Base-by-base conservation (phyloP, 2,113 vertebrate genomes). In the Seriola rivoliana region DNA sequence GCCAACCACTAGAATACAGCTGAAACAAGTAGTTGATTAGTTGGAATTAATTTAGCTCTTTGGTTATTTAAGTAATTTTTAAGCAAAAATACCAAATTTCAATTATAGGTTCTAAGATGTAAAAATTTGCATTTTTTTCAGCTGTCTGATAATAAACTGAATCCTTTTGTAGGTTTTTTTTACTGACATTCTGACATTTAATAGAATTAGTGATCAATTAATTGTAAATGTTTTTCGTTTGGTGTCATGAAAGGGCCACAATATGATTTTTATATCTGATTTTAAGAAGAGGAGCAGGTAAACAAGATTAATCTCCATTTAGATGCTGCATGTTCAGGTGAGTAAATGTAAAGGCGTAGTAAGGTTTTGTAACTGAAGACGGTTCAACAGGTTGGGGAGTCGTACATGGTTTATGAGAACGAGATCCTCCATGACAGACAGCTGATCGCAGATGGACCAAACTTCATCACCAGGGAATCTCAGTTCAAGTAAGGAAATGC, bases 391-490 rank as follows among this genome's bases (percentile, higher is more conserved):
- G 71, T 83, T 0, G 88, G 83, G 0, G 89, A 90, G 4, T 71
- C 59, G 4, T 92, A 88, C 52, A 1, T 91, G 66, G 65, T 87
- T 44, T 93, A 94, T 67, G 91, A 93, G 75, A 94, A 94, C 1
- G 88, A 94, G 75, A 88, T 93, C 54, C n/a, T 93, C 34, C 78
- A 88, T 64, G 65, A 93, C 55, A 66, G 77, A 50, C 87, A 52
- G 46, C 25, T 88, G 5, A 62, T 93, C 2, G 44, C 81, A 21
- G 90, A 93, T 11, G 80, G 82, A 19, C 66, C 80, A 3, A 70
- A 86, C 66, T 62, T 85, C 2, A 93, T 93, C 62, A 89, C 84
- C 72, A 86, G 91, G 34, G 87, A 93, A 16, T 90, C 92, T 54
- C 86, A 90, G 58, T 93, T 93, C 59, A 93, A 88, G 92, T 94